Conservation (phyloP, 1,140 invertebrate genomes). For the Polyergus mexicanus region DNA sequence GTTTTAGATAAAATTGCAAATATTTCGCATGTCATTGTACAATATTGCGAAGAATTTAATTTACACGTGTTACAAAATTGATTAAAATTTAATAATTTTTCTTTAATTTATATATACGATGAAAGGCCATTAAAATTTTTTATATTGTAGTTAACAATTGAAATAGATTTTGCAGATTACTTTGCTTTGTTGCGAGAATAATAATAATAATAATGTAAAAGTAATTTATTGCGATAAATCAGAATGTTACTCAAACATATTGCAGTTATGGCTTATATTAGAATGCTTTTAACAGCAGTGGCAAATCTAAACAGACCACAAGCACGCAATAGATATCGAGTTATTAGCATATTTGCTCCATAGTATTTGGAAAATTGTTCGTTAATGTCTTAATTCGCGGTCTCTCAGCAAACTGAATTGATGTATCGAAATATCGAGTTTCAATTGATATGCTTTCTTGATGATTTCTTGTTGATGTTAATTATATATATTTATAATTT, state of each 20-base stretch:
- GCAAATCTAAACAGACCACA: background rate
- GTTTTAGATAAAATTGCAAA: background rate
- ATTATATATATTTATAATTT: background rate
- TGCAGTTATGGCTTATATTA: background rate
- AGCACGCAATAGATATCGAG: background rate
- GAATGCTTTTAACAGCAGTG: background rate
- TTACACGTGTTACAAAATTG: background rate
- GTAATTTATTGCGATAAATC: constrained; percentile 28
- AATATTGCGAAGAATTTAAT: constrained; percentile 1
- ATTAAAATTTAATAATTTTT: constrained; percentile 26
- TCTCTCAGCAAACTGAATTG: background rate
- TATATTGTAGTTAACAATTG: background rate
- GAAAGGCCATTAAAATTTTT: background rate
- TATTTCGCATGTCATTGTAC: background rate
- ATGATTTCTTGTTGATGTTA: background rate
- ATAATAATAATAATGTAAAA: constrained; percentile 14
- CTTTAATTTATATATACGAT: background rate
- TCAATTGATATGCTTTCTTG: background rate
- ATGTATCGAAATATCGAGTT: background rate
- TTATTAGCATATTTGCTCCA: constrained; percentile 35
- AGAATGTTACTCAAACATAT: background rate
- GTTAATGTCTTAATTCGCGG: constrained; percentile 47
- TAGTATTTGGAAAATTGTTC: constrained; percentile 37
- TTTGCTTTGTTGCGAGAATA: background rate
- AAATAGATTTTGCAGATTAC: background rate